These are phyloP conservation scores for Ophion ventricosus DNA, from an alignment of 2,888 invertebrate species.

Conservation along the genomic window DNA sequence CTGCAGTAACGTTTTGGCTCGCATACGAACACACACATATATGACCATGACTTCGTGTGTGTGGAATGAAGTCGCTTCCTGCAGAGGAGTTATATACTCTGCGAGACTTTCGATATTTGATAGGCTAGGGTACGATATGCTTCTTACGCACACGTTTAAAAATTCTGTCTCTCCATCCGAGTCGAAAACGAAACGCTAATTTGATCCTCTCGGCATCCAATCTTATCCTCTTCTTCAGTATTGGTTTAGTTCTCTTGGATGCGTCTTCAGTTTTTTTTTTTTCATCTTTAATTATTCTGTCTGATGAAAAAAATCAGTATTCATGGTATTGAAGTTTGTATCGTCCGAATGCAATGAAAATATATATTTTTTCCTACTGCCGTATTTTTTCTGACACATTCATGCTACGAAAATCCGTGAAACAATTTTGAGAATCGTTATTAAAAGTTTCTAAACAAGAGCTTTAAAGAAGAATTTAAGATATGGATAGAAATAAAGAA, in stretches of 20 bases:
- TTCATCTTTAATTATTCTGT: not conserved
- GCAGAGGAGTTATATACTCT: not conserved
- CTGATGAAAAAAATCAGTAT: not conserved
- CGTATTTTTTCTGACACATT: too few relatives aligned
- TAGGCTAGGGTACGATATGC: not conserved
- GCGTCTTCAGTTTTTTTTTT: not conserved
- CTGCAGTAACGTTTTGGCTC: conserved; percentile 9
- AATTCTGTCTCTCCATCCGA: too few relatives aligned
- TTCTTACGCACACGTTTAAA: not conserved
- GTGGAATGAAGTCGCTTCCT: not conserved
- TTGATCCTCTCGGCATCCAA: too few relatives aligned
- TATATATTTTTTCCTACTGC: not conserved
- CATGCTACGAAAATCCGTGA: too few relatives aligned
- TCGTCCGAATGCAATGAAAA: not conserved
- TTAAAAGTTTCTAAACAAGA: too few relatives aligned
- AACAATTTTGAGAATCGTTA: too few relatives aligned
- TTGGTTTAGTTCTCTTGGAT: not conserved
- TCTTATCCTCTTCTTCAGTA: not conserved
- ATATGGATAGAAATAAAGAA: too few relatives aligned
- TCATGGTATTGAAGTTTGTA: not conserved
- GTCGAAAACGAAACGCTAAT: too few relatives aligned
- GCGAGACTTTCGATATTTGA: conserved; percentile 5
- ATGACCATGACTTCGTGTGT: too few relatives aligned
- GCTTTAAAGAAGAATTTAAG: too few relatives aligned
- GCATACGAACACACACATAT: not conserved